phyloP scores from a whole-genome alignment of 2,888 invertebrate species.

The Drosophila villosipedis region DNA sequence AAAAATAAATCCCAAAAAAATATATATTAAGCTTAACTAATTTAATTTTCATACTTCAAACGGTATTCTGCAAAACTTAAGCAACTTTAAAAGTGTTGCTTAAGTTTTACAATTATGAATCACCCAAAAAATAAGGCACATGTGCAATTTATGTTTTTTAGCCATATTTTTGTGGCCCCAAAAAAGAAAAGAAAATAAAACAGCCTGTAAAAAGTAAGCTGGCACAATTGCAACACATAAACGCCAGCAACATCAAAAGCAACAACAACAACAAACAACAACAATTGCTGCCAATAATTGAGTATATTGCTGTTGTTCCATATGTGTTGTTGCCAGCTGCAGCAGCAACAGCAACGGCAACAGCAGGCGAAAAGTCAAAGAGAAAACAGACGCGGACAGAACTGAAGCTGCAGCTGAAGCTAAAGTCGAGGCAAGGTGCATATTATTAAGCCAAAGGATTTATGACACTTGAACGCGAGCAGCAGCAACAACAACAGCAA shows the following conservation, averaged over 20 bases:
- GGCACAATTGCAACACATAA: slow-evolving; percentile 55
- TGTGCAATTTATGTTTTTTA: neutral
- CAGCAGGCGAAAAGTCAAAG: slow-evolving; percentile 14
- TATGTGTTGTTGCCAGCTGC: slow-evolving; percentile 12
- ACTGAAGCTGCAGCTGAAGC: slow-evolving; percentile 33
- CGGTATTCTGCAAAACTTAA: neutral
- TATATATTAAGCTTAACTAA: neutral
- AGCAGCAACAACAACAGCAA: slow-evolving; percentile 38
- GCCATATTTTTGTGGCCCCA: neutral
- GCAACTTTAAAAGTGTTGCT: neutral
- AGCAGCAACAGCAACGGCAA: slow-evolving; percentile 21
- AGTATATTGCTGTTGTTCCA: slow-evolving; percentile 27
- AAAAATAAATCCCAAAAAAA: neutral
- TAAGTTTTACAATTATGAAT: neutral
- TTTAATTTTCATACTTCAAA: neutral
- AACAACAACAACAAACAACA: slow-evolving; percentile 13
- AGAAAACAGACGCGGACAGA: slow-evolving; percentile 5
- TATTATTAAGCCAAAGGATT: slow-evolving; percentile 83
- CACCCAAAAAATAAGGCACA: neutral
- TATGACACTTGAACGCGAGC: slow-evolving; percentile 81
- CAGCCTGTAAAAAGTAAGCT: slow-evolving; percentile 21
- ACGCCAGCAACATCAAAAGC: slow-evolving; percentile 17
- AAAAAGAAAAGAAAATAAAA: slow-evolving; percentile 8
- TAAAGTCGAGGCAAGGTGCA: slow-evolving; percentile 77
- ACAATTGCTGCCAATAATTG: slow-evolving; percentile 37